These are phyloP conservation scores for Xestia xanthographa DNA, from an alignment of 2,888 invertebrate species.

Conservation along the genomic window DNA sequence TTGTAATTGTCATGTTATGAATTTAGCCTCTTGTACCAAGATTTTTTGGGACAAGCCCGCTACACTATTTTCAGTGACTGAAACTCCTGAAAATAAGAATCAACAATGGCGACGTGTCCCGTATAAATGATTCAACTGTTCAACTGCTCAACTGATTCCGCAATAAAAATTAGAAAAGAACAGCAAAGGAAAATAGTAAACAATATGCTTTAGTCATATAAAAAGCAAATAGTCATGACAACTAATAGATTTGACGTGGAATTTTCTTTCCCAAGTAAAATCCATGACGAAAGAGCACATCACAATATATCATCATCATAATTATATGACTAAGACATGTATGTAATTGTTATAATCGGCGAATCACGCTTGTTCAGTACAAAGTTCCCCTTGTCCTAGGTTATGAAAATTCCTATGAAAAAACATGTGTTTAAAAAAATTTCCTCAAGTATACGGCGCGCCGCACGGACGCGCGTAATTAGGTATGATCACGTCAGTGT, in stretches of 20 bases:
- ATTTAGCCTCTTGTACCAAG: background rate
- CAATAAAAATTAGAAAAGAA: background rate
- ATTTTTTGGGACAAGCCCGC: background rate
- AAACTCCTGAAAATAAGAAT: background rate
- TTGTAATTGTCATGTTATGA: background rate
- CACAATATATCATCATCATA: background rate
- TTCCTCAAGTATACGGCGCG: constrained; percentile 6
- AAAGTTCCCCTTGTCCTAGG: constrained; percentile 38
- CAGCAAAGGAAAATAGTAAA: background rate
- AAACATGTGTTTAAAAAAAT: background rate
- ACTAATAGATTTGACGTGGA: constrained; percentile 2
- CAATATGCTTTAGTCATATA: background rate
- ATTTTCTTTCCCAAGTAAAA: background rate
- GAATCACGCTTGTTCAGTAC: constrained; percentile 29
- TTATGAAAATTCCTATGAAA: constrained; percentile 33
- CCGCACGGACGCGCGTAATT: background rate
- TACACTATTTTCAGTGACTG: no score
- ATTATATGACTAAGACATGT: constrained; percentile 26
- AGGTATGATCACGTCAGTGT: background rate
- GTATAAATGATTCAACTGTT: background rate
- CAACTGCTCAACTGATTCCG: background rate
- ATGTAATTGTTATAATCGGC: constrained; percentile 10
- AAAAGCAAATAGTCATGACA: background rate
- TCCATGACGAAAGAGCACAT: constrained; percentile 17
- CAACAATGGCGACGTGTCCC: background rate